Evolutionary conservation across 2,797 vertebrate species (phyloP), one percentile per base, ranked within the genome.

Genomic region (Gorsachius magnificus): DNA sequence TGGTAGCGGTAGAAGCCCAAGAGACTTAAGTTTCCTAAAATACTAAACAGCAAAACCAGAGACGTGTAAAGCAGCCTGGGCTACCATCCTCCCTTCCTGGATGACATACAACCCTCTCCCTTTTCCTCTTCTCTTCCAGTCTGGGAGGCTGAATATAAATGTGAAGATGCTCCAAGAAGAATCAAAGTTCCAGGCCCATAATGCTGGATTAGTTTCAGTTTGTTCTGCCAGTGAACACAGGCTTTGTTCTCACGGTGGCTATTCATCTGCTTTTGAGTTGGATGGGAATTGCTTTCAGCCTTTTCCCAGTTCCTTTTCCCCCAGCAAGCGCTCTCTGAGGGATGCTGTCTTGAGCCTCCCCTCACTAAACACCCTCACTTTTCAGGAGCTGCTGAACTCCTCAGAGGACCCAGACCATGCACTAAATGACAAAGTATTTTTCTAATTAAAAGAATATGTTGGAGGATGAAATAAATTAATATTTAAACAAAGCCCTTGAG

Each of bases 381-480:
- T 63, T 46, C 56, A 78, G 82, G 61, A 93, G 36, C 13, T 88
- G 66, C 51, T 65, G n/a, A 71, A 3, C 53, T 84, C 81, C 64
- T 80, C 22, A 76, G 78, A n/a, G 33, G 36, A 88, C 33, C 1
- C 14, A 71, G 35, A 51, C 25, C 41, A 72, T 63, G n/a, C 36
- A 83, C 38, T 71, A 78, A 96, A 90, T 46, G n/a, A 51, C 33
- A 56, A 74, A 79, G 19, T 87, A 53, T 87, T 72, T 65, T 81
- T 89, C 72, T 80, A 88, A 89, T 79, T 17, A 95, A 95, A 95
- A 89, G 5, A 89, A 20, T 64, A n/a, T 54, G 10, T 65, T 65
- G 57, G 48, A 87, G 83, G 36, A 71, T 64, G 92, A 82, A 88
- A 94, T 70, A 94, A 96, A 89, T 96, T 87, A 91, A 63, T 92